Base-by-base conservation (phyloP, 2,888 invertebrate genomes). In the Plutella xylostella region DNA sequence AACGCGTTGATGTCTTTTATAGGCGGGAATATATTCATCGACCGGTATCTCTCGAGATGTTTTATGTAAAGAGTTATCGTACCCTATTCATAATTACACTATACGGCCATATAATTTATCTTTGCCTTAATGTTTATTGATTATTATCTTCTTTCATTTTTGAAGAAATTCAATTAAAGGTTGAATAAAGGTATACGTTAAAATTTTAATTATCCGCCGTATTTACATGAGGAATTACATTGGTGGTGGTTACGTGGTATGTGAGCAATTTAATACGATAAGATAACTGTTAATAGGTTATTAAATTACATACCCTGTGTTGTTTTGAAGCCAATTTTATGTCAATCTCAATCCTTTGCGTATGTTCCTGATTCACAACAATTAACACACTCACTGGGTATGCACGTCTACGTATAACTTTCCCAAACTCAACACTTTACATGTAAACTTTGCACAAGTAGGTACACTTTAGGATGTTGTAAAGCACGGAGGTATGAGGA, bases 391-490 rank as follows among this genome's bases (percentile, higher is more conserved):
- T 60, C 57, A 60, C 66, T n/a, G n/a, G n/a, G n/a, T n/a, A n/a
- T n/a, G 68, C 60, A 58, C 60, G 68, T 68, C 62, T 63, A 40
- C 64, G 62, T 60, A 58, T 65, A 66, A 62, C 58, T 61, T 65
- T 61, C 60, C 62, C 63, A 60, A 57, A 52, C 57, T 58, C 65
- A 68, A 64, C 74, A 74, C 76, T 78, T 78, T 70, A 65, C 77
- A 79, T 65, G 71, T 68, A 60, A 65, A 67, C 69, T 71, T 70
- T 54, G 72, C 82, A 80, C 78, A 67, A 67, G 61, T 79, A 80
- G 79, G 73, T 65, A 72, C 73, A 73, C 75, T n/a, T n/a, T n/a
- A n/a, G n/a, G 75, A 75, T 72, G 72, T 70, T 67, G 68, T 72
- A 65, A 63, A 67, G 68, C 72, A 68, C 70, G 54, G 66, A 61